Conservation (phyloP, 2,888 invertebrate genomes). For the Cloeon dipterum region DNA sequence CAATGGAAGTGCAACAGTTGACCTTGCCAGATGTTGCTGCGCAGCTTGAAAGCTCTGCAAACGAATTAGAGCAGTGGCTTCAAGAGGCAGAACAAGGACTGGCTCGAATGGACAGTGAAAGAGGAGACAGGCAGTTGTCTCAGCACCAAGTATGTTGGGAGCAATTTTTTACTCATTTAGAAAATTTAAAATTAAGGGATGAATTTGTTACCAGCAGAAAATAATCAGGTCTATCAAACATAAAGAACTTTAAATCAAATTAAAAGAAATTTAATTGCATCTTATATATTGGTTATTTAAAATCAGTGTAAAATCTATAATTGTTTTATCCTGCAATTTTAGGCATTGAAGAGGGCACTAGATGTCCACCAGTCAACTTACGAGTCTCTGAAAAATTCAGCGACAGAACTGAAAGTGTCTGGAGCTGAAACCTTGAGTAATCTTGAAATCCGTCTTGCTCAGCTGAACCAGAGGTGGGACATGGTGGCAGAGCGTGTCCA, state of each 20-base stretch:
- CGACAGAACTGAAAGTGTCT: neutral
- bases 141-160: slow-evolving; percentile 1
- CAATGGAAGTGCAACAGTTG: neutral
- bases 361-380: neutral
- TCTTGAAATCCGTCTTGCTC: slow-evolving; percentile 3
- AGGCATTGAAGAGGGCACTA: neutral
- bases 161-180: too few relatives aligned
- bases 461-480: slow-evolving; percentile 5
- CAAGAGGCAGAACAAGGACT: slow-evolving; percentile 9
- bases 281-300: too few relatives aligned
- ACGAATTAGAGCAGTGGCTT: slow-evolving; percentile 9
- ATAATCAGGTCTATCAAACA: too few relatives aligned
- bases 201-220: too few relatives aligned
- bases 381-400: neutral
- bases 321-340: too few relatives aligned
- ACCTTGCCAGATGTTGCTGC: neutral
- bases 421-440: neutral
- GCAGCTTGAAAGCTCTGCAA: slow-evolving; percentile 6
- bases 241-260: too few relatives aligned
- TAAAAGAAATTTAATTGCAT: too few relatives aligned
- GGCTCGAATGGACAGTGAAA: neutral
- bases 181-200: too few relatives aligned
- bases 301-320: too few relatives aligned
- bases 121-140: neutral
- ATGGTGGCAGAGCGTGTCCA: slow-evolving; percentile 4